Percentiles rank a stretch among this genome's conserved stretches.
Conservation (phyloP, 1,140 invertebrate species). For the Saccostrea echinata region DNA sequence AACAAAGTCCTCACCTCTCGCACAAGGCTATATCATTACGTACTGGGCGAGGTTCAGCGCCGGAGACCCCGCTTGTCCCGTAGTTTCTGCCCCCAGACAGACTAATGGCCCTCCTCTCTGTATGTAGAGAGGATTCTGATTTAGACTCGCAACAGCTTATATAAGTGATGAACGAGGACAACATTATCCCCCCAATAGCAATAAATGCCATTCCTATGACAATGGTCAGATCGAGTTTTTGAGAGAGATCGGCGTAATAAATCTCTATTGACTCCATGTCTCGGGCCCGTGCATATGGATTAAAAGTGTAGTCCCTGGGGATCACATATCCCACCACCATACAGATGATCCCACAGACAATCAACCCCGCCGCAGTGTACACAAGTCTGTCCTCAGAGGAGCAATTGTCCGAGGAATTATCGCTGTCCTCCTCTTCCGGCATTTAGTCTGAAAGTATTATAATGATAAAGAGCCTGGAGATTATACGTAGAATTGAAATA, state of each 20-base stretch:
- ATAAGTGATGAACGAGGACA: background rate
- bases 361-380: background rate
- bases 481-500: no score
- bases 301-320: conserved; percentile 28
- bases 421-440: background rate
- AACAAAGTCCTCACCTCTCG: conserved; percentile 7
- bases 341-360: background rate
- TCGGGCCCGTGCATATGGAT: background rate
- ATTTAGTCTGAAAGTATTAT: background rate
- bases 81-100: background rate
- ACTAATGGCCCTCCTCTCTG: background rate
- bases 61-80: background rate
- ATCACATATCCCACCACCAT: conserved; percentile 15
- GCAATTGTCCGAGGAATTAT: background rate
- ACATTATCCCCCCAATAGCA: background rate
- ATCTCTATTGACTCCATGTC: conserved; percentile 20
- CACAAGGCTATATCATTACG: background rate
- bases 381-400: background rate
- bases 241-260: background rate
- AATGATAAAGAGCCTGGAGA: background rate
- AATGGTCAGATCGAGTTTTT: background rate
- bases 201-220: conserved; percentile 8
- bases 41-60: background rate
- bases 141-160: background rate
- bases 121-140: background rate